Conservation (phyloP, 1,140 invertebrate genomes). For the Asobara japonica region DNA sequence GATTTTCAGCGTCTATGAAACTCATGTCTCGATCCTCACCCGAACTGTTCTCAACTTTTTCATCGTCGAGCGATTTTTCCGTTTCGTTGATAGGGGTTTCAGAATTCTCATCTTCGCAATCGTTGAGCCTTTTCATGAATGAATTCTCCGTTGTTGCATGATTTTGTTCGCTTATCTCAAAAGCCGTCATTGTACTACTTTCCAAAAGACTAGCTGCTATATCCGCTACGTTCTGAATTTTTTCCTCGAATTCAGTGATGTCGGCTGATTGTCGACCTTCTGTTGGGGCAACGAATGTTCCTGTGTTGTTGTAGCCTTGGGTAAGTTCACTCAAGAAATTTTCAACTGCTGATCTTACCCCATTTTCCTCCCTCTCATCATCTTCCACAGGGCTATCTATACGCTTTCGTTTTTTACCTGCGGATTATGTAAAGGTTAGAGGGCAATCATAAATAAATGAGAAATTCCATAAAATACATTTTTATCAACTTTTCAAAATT, state of each 20-base stretch:
- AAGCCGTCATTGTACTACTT: not conserved
- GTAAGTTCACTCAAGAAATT: conserved; percentile 19
- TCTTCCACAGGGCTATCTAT: not conserved
- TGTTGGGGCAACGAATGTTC: not conserved
- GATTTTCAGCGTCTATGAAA: conserved; percentile 2
- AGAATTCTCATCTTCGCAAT: not conserved
- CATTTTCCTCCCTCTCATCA: not conserved
- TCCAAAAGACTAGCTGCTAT: not conserved
- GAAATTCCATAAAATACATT: no score
- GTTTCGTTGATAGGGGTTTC: not conserved
- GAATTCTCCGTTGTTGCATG: not conserved
- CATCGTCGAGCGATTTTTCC: not conserved
- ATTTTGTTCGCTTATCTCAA: not conserved
- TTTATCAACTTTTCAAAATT: no score
- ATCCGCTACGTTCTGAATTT: not conserved
- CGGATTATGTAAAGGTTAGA: no score
- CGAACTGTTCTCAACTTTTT: conserved; percentile 3
- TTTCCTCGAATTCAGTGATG: conserved; percentile 21
- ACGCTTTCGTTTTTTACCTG: not conserved
- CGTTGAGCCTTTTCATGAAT: not conserved
- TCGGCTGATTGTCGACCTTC: conserved; percentile 16
- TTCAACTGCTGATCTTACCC: conserved; percentile 5
- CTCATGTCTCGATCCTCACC: not conserved
- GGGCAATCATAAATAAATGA: no score
- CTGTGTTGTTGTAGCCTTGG: not conserved